phyloP scores from a whole-genome alignment of 2,888 invertebrate species.

The Lordiphosa andalusiaca region DNA sequence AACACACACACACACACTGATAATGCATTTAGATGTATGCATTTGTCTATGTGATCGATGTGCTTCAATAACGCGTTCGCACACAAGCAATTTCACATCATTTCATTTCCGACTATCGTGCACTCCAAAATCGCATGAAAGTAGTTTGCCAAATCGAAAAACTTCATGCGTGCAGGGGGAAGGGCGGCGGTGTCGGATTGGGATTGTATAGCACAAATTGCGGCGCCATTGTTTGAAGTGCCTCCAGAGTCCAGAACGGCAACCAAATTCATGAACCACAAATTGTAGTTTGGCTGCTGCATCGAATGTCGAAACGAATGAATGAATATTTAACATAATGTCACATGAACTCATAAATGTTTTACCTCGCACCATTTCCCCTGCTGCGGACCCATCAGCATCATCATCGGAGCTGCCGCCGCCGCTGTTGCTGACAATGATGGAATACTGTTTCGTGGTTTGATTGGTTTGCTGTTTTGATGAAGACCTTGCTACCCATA shows the following conservation, averaged over 20 bases:
- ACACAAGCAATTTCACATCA: constrained; percentile 57
- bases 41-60: constrained; percentile 44
- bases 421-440: constrained; percentile 57
- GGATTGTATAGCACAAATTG: constrained; percentile 58
- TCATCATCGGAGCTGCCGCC: constrained; percentile 28
- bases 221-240: constrained; percentile 42
- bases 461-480: constrained; percentile 56
- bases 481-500: constrained; percentile 45
- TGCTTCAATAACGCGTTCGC: constrained; percentile 41
- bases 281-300: constrained; percentile 38
- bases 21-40: constrained; percentile 55
- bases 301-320: constrained; percentile 7
- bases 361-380: constrained; percentile 11
- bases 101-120: constrained; percentile 30
- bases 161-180: constrained; percentile 17
- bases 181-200: constrained; percentile 11
- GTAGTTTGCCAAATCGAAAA: constrained; percentile 64
- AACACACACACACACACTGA: constrained; percentile 16
- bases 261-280: constrained; percentile 49
- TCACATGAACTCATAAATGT: constrained; percentile 43
- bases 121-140: constrained; percentile 32
- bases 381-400: constrained; percentile 4
- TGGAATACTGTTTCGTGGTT: constrained; percentile 54
- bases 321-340: constrained; percentile 50
- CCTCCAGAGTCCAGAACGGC: constrained; percentile 12